A percentile compares a stretch with the other conserved stretches of the same genome.
Conservation (phyloP, 2,113 vertebrate species). For the Chaetodon auriga region DNA sequence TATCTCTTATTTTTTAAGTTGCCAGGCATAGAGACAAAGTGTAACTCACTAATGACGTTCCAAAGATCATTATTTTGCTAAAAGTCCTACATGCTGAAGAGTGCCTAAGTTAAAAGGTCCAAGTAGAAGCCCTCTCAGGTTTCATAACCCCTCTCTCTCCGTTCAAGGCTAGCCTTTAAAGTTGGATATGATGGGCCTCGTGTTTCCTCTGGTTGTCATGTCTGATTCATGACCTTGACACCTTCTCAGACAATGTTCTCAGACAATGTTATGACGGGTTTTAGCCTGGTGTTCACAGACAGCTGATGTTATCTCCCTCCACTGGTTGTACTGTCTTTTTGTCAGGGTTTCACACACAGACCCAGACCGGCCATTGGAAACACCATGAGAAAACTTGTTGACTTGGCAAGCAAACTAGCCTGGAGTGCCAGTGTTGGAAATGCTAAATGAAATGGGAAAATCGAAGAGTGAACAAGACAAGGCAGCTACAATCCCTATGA, state of each 20-base stretch:
- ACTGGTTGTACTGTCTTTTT: not conserved
- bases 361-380: too few relatives aligned
- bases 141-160: not conserved
- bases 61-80: too few relatives aligned
- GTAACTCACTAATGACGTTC: too few relatives aligned
- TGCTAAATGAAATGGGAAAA: too few relatives aligned
- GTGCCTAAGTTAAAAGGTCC: not conserved
- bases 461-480: too few relatives aligned
- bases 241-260: not conserved
- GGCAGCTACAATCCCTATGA: too few relatives aligned
- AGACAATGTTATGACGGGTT: slow-evolving; percentile 9
- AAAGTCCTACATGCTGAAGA: not conserved
- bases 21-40: too few relatives aligned
- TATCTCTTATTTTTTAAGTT: not conserved
- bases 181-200: slow-evolving; percentile 6
- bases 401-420: too few relatives aligned
- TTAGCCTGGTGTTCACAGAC: not conserved
- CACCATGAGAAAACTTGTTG: too few relatives aligned
- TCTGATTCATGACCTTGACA: slow-evolving; percentile 20
- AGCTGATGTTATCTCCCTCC: not conserved
- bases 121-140: not conserved
- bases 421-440: too few relatives aligned
- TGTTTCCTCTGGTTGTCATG: not conserved
- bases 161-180: slow-evolving; percentile 2
- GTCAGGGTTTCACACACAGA: not conserved